phyloP scores from a whole-genome alignment of 2,797 vertebrate genomes.

The Hemitrygon akajei region DNA sequence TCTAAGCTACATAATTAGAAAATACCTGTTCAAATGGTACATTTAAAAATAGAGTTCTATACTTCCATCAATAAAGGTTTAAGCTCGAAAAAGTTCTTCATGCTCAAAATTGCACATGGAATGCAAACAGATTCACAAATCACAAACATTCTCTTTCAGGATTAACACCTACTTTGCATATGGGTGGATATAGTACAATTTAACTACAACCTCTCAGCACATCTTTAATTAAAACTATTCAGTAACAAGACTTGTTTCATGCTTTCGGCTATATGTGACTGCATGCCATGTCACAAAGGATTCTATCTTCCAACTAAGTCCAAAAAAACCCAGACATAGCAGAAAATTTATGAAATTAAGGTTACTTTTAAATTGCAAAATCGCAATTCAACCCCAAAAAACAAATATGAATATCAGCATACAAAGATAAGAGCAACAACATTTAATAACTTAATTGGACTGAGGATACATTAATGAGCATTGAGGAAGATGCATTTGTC shows the following conservation, averaged over 20 bases:
- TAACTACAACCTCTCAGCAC: background rate
- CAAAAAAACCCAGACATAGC: background rate
- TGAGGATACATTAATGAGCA: background rate
- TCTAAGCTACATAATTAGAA: background rate
- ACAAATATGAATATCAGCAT: background rate
- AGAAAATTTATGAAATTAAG: background rate
- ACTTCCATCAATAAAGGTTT: background rate
- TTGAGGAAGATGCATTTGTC: background rate
- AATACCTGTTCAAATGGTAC: no score
- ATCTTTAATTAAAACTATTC: background rate
- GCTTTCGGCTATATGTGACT: background rate
- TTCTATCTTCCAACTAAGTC: background rate
- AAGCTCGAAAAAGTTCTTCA: background rate
- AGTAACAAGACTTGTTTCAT: background rate
- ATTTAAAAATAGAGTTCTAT: background rate
- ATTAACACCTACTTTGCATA: conserved; percentile 11
- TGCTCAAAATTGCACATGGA: background rate
- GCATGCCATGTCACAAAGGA: background rate
- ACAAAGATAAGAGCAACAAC: background rate
- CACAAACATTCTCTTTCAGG: background rate
- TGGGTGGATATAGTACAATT: background rate
- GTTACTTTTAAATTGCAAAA: background rate
- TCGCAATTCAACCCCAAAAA: background rate
- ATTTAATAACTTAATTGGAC: background rate
- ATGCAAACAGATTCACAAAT: conserved; percentile 14